A percentile compares a stretch with the other conserved stretches of the same genome.
phyloP scores from a whole-genome alignment of 2,888 invertebrate species.

The Plutella xylostella region DNA sequence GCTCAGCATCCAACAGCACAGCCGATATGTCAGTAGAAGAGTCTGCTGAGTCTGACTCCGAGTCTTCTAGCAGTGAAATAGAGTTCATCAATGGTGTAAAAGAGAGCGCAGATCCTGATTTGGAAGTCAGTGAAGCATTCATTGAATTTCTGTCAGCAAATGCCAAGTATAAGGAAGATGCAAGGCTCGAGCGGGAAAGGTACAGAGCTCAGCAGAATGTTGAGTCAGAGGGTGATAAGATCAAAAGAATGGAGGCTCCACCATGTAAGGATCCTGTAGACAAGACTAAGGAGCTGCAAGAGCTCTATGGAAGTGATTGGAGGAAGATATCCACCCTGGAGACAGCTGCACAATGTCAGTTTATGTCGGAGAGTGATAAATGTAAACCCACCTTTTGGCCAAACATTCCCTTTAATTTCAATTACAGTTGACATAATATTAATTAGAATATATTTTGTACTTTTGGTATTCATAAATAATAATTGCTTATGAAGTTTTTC shows the following conservation, averaged over 20 bases:
- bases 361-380: constrained; percentile 71
- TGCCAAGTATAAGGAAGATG: constrained; percentile 61
- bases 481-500: no score
- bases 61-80: constrained; percentile 11
- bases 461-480: no score
- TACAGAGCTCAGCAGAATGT: constrained; percentile 25
- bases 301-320: constrained; percentile 75
- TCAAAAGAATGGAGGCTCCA: constrained; percentile 24
- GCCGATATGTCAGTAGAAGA: constrained; percentile 19
- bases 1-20: constrained; percentile 20
- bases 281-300: constrained; percentile 42
- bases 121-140: constrained; percentile 74
- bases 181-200: constrained; percentile 34
- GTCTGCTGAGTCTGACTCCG: not conserved
- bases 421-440: constrained; percentile 26
- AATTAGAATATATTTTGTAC: no score
- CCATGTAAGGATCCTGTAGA: constrained; percentile 33
- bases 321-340: constrained; percentile 79
- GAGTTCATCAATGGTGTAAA: constrained; percentile 17
- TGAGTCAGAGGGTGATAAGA: constrained; percentile 20
- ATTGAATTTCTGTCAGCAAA: constrained; percentile 72
- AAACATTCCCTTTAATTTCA: constrained; percentile 73
- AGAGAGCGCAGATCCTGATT: constrained; percentile 29
- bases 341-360: constrained; percentile 75
- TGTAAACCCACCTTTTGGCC: constrained; percentile 78